Percentiles rank a stretch among this genome's conserved stretches.
Evolutionary conservation across 2,888 invertebrate species (phyloP).

Genomic region (Ligdia adustata): DNA sequence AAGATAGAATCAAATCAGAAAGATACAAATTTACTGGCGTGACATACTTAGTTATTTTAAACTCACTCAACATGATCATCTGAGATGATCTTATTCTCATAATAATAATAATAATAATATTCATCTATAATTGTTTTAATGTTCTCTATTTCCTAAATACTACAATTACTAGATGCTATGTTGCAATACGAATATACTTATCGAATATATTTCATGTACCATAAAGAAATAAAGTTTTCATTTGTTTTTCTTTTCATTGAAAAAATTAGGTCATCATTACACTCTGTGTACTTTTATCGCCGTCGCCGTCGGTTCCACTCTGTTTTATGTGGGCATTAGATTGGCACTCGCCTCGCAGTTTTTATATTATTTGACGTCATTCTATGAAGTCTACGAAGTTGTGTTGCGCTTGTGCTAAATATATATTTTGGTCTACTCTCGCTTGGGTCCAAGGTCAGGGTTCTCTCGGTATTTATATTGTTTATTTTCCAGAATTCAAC

Average conservation of each 20-base stretch:
- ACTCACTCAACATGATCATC: too few relatives aligned
- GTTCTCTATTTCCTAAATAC: too few relatives aligned
- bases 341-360: constrained; percentile 27
- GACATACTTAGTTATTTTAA: too few relatives aligned
- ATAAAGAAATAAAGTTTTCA: constrained; percentile 9
- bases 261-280: constrained; percentile 30
- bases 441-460: constrained; percentile 28
- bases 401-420: constrained; percentile 26
- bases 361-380: constrained; percentile 35
- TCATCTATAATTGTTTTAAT: too few relatives aligned
- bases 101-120: too few relatives aligned
- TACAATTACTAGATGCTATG: too few relatives aligned
- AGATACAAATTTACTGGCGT: too few relatives aligned
- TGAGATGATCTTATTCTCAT: too few relatives aligned
- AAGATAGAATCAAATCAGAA: too few relatives aligned
- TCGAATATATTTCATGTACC: too few relatives aligned
- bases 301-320: constrained; percentile 20
- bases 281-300: constrained; percentile 21
- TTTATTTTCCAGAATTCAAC: neutral
- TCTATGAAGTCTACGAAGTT: constrained; percentile 16
- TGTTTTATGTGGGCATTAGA: constrained; percentile 26
- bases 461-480: constrained; percentile 7
- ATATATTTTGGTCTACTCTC: constrained; percentile 26
- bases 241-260: constrained; percentile 35
- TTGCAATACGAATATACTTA: too few relatives aligned